Percentiles rank a stretch among this genome's conserved stretches.
These are phyloP conservation scores for Diabrotica virgifera DNA, from an alignment of 1,140 invertebrate genomes.

Conservation along the genomic window DNA sequence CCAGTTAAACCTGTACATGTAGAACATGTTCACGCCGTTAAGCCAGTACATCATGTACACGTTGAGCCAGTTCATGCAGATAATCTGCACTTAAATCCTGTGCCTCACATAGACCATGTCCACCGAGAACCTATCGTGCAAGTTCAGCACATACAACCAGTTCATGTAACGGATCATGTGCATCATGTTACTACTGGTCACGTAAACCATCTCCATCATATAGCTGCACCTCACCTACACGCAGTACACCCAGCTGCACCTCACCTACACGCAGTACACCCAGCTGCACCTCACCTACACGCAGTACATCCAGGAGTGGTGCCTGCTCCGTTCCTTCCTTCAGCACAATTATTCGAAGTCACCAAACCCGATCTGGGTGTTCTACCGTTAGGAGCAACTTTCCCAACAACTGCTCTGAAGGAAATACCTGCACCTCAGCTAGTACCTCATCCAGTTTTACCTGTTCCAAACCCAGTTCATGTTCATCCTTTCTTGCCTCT, in stretches of 20 bases:
- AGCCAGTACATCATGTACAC: conserved; percentile 26
- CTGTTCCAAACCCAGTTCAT: not conserved
- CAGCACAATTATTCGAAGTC: conserved; percentile 34
- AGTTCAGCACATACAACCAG: conserved; percentile 22
- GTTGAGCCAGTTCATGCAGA: conserved; percentile 25
- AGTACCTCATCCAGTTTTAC: not conserved
- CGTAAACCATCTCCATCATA: conserved; percentile 23
- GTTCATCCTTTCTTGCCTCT: not conserved
- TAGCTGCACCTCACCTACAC: not conserved
- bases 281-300: not conserved
- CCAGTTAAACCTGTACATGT: conserved; percentile 25
- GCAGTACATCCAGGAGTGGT: conserved; percentile 4
- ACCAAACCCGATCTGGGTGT: conserved; percentile 36
- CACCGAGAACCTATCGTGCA: conserved; percentile 24
- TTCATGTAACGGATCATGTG: not conserved
- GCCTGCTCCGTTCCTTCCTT: conserved; percentile 26
- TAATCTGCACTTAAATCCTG: conserved; percentile 18
- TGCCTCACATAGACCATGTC: conserved; percentile 25
- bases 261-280: not conserved
- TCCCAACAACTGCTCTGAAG: conserved; percentile 28
- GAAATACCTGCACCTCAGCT: conserved; percentile 20
- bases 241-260: conserved; percentile 4
- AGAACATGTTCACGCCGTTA: conserved; percentile 25
- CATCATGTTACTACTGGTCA: conserved; percentile 20
- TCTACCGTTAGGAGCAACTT: conserved; percentile 32